Percentiles rank a stretch among this genome's conserved stretches.
Evolutionary conservation across 2,113 vertebrate genomes (phyloP).

Genomic region (Murina feae): DNA sequence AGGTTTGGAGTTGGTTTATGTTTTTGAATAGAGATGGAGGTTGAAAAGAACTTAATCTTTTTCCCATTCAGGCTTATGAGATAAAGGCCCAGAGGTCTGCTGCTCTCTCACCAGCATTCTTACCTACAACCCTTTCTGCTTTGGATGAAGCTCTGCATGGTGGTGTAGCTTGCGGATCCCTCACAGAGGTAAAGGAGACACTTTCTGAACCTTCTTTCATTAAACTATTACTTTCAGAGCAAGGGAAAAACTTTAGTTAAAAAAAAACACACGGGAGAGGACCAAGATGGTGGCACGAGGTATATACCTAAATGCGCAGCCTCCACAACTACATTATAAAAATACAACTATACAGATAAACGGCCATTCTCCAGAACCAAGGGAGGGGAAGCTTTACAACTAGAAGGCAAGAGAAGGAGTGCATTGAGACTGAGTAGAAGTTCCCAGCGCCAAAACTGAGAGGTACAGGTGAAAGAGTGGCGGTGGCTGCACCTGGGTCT

Average conservation of each 20-base stretch:
- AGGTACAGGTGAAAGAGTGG: too few relatives aligned
- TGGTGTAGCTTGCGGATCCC: conserved; percentile 84
- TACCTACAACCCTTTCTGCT: conserved; percentile 79
- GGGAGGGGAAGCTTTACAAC: too few relatives aligned
- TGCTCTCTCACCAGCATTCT: conserved; percentile 70
- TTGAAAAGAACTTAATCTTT: not conserved
- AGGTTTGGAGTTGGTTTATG: not conserved
- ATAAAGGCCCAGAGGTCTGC: conserved; percentile 76
- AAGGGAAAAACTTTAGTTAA: not conserved
- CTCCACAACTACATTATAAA: too few relatives aligned
- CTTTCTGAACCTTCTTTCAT: not conserved
- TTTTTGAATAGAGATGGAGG: not conserved
- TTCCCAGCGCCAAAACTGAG: too few relatives aligned
- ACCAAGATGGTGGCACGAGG: too few relatives aligned
- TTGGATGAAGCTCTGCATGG: conserved; percentile 83
- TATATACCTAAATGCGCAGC: too few relatives aligned
- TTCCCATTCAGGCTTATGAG: conserved; percentile 78
- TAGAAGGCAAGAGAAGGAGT: too few relatives aligned
- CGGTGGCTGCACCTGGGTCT: too few relatives aligned
- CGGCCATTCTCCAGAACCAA: too few relatives aligned
- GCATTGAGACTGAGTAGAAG: too few relatives aligned
- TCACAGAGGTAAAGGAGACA: conserved; percentile 84
- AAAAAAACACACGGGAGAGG: too few relatives aligned
- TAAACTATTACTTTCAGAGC: not conserved
- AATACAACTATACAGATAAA: too few relatives aligned